These are phyloP conservation scores for Helarctos malayanus DNA, from an alignment of 2,797 vertebrate genomes.

Conservation along the genomic window DNA sequence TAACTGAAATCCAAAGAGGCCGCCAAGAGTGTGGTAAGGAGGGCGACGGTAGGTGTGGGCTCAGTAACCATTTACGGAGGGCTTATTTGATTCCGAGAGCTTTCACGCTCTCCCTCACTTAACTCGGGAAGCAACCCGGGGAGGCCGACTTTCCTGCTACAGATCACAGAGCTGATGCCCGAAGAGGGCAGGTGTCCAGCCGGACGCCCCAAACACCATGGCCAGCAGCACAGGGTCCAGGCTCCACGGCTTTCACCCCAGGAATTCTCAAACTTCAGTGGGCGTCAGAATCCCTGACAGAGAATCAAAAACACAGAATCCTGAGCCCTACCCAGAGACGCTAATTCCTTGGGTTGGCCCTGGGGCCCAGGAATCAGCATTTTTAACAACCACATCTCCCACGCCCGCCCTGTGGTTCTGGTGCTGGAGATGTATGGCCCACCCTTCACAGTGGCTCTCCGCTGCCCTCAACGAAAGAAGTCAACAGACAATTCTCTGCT, in stretches of 20 bases:
- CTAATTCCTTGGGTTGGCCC: not conserved
- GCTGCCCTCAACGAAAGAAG: not conserved
- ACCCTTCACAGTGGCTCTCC: not conserved
- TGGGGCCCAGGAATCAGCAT: not conserved
- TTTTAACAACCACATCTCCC: not conserved
- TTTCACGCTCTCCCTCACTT: not conserved
- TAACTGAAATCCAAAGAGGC: not conserved
- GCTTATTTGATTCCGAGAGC: not conserved
- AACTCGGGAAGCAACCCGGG: not conserved
- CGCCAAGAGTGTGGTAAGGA: not conserved
- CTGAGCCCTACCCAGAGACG: not conserved
- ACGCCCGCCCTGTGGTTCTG: not conserved
- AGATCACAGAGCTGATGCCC: not conserved
- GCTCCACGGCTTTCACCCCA: not conserved
- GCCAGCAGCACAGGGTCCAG: accelerated
- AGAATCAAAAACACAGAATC: constrained; percentile 9
- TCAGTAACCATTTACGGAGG: not conserved
- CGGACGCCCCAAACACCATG: not conserved
- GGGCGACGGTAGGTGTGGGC: not conserved
- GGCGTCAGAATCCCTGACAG: not conserved
- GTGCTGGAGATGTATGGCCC: not conserved
- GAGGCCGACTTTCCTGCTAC: not conserved
- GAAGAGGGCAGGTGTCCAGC: not conserved
- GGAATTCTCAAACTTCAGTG: not conserved
- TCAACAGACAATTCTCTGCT: not conserved